Evolutionary conservation across 2,797 vertebrate species (phyloP), one percentile per base, ranked within the genome.

Genomic region (Toxotes lorentzi): DNA sequence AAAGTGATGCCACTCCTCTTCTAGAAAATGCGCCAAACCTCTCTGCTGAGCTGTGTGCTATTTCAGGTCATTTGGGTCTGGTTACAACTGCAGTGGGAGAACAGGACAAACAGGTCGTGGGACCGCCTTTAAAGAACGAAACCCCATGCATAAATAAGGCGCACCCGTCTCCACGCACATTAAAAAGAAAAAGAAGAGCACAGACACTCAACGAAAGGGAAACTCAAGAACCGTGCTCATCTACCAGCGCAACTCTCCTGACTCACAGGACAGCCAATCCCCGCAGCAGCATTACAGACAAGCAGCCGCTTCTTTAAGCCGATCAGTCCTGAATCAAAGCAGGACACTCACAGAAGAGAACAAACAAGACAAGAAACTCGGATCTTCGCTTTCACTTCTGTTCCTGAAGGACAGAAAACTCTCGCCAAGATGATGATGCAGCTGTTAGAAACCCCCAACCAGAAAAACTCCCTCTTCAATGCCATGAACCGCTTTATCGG

Each of bases 401-500:
- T 0, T 9, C 7, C 12, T 1, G 23, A 35, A 43, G 12, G 19
- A 7, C 1, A 8, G n/a, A 71, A 4, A 11, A 41, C 23, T 9
- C 40, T n/a, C 38, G 78, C 23, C 68, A 91, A 79, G 47, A 93
- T 86, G 79, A 98, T 96, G 96, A 97, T 97, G 97, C 97, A 97
- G 89, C 93, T 97, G 84, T 89, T 90, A 34, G 97, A 98, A 71
- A 94, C 95, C 34, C 93, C 95, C 88, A 96, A 91, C 77, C 97
- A 97, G 93, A 99, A 97, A 90, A 97, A 98, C 93, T 97, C 96
- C 54, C 96, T 99, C 59, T 97, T 99, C 86, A 98, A 96, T 79
- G 97, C 97, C 92, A 99, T 99, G 98, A 97, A 97, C 91, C 95
- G 97, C 70, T 99, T 99, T 89, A 96, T 99, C 67, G 97, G 97